Conservation (phyloP, 2,888 invertebrate species). For the Tiliacea aurago region DNA sequence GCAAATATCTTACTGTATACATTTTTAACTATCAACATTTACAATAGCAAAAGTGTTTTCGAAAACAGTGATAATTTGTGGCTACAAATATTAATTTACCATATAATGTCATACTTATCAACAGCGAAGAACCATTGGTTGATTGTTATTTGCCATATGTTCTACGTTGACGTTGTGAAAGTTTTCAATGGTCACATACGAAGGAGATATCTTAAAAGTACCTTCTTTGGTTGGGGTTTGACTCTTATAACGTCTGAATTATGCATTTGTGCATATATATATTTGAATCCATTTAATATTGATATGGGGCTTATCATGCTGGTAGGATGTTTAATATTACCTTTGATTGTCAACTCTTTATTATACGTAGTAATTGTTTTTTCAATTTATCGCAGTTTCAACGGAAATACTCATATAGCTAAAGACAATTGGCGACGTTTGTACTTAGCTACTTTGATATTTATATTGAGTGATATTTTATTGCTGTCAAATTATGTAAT, state of each 20-base stretch:
- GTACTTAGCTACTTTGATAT: neutral
- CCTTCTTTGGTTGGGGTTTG: neutral
- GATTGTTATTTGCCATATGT: neutral
- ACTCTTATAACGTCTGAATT: neutral
- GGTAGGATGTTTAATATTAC: neutral
- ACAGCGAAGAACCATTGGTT: neutral
- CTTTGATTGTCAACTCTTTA: neutral
- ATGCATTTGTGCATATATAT: neutral
- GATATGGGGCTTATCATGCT: neutral
- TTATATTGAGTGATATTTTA: neutral
- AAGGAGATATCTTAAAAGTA: slow-evolving; percentile 3
- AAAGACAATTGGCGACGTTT: neutral
- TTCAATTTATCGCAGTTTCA: neutral
- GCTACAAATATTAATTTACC: neutral
- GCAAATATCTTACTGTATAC: neutral
- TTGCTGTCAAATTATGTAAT: neutral
- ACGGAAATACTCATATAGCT: neutral
- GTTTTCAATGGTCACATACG: neutral
- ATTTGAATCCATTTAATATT: neutral
- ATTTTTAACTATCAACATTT: neutral
- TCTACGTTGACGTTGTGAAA: neutral
- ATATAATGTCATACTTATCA: neutral
- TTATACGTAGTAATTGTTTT: neutral
- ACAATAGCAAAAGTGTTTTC: neutral
- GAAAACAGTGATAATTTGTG: neutral